These are phyloP conservation scores for Steinernema feltiae DNA, from an alignment of 1,140 invertebrate genomes.

Conservation along the genomic window DNA sequence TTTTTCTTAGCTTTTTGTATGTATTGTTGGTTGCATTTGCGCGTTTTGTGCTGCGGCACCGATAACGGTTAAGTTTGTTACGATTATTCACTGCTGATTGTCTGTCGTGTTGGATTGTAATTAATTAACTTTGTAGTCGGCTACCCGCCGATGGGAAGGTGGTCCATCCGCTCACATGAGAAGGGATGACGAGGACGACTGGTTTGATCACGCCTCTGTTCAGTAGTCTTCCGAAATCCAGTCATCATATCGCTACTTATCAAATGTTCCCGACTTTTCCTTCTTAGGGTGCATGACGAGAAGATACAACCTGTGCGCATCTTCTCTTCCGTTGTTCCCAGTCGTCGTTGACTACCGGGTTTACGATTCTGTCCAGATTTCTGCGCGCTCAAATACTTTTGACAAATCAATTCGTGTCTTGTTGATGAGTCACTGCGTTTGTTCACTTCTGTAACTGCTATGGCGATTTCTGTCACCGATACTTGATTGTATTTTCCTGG, in stretches of 20 bases:
- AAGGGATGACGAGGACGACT: not conserved
- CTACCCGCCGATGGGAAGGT: constrained; percentile 2
- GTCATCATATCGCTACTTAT: not conserved
- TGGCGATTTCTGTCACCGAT: no score
- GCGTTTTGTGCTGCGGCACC: not conserved
- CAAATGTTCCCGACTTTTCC: not conserved
- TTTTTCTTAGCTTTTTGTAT: not conserved
- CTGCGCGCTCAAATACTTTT: no score
- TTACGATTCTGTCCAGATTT: no score
- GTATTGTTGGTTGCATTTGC: not conserved
- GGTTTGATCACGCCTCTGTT: not conserved
- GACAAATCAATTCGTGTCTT: no score
- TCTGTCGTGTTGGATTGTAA: not conserved
- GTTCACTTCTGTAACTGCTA: no score
- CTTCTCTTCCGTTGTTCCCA: no score
- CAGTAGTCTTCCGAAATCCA: not conserved
- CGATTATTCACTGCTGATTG: not conserved
- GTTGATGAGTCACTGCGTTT: no score
- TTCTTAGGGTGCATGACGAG: not conserved
- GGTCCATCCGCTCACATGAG: not conserved
- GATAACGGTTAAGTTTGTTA: not conserved
- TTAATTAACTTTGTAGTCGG: constrained; percentile 10
- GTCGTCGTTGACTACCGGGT: no score
- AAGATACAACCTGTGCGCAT: not conserved
- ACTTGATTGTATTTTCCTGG: not conserved